These are phyloP conservation scores for Drosophila mettleri DNA, from an alignment of 2,888 invertebrate genomes.

Conservation along the genomic window DNA sequence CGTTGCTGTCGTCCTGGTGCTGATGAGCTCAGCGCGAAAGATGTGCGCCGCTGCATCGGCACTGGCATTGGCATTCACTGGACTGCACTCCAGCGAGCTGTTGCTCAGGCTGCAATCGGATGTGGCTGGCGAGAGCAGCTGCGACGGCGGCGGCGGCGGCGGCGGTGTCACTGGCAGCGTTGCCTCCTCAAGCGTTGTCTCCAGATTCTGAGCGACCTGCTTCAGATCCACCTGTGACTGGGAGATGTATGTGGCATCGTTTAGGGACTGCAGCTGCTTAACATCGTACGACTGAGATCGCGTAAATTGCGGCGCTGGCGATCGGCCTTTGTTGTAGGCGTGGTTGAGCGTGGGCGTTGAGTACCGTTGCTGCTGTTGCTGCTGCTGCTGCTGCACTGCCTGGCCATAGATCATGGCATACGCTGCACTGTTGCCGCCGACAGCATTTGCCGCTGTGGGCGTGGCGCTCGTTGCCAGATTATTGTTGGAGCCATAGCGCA, in stretches of 20 bases:
- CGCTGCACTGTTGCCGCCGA: conserved; percentile 35
- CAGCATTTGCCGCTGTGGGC: conserved; percentile 27
- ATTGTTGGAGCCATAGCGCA: conserved; percentile 83
- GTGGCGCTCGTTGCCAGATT: conserved; percentile 75
- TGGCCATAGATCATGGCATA: conserved; percentile 71
- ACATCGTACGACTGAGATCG: conserved; percentile 84
- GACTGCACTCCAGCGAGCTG: conserved; percentile 71
- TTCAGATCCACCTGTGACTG: conserved; percentile 85
- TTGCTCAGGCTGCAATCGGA: conserved; percentile 84
- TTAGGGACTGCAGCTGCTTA: conserved; percentile 71
- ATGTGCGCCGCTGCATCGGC: conserved; percentile 64
- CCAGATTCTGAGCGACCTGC: conserved; percentile 83
- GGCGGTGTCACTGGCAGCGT: conserved; percentile 50
- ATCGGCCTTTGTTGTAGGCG: conserved; percentile 58
- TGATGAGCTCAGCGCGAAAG: conserved; percentile 84
- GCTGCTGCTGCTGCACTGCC: conserved; percentile 37
- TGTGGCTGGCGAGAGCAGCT: conserved; percentile 82
- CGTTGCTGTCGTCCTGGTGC: conserved; percentile 82
- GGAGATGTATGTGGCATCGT: conserved; percentile 78
- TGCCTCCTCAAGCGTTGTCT: conserved; percentile 82
- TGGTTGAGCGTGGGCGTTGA: conserved; percentile 80
- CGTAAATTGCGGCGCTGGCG: conserved; percentile 68
- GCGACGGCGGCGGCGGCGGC: no score
- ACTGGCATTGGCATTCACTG: conserved; percentile 46
- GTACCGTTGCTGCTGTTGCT: conserved; percentile 66